Evolutionary conservation across 2,888 invertebrate genomes (phyloP).

Genomic region (Aporophyla nigra): DNA sequence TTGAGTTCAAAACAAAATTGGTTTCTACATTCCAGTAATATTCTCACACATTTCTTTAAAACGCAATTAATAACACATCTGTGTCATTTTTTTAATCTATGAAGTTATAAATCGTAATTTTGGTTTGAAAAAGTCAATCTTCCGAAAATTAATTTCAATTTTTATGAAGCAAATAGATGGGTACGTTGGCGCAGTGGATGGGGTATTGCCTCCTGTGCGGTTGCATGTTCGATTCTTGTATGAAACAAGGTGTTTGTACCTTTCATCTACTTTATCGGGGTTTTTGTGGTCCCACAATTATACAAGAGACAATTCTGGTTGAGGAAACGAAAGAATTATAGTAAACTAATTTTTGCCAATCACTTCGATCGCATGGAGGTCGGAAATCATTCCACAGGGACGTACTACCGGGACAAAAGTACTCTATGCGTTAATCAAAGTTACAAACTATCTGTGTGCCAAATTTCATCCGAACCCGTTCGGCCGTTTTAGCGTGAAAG

Average conservation of each 20-base stretch:
- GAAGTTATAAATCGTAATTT: conserved; percentile 50
- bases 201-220: not conserved
- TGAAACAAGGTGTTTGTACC: not conserved
- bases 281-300: not conserved
- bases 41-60: conserved; percentile 63
- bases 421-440: no score
- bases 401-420: no score
- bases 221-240: not conserved
- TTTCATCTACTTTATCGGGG: not conserved
- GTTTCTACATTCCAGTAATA: conserved; percentile 55
- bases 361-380: no score
- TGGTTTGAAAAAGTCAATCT: conserved; percentile 44
- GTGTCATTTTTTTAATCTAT: conserved; percentile 59
- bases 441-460: no score
- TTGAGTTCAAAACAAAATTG: conserved; percentile 61
- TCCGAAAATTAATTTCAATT: conserved; percentile 18
- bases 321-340: fast-evolving
- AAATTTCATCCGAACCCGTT: no score
- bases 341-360: not conserved
- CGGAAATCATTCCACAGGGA: no score
- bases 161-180: conserved; percentile 28
- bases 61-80: conserved; percentile 62
- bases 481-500: no score
- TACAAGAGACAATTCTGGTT: not conserved
- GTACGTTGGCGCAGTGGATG: not conserved